Evolutionary conservation across 2,888 invertebrate species (phyloP), one percentile per base, ranked within the genome.

Genomic region (Calameuta idolon): DNA sequence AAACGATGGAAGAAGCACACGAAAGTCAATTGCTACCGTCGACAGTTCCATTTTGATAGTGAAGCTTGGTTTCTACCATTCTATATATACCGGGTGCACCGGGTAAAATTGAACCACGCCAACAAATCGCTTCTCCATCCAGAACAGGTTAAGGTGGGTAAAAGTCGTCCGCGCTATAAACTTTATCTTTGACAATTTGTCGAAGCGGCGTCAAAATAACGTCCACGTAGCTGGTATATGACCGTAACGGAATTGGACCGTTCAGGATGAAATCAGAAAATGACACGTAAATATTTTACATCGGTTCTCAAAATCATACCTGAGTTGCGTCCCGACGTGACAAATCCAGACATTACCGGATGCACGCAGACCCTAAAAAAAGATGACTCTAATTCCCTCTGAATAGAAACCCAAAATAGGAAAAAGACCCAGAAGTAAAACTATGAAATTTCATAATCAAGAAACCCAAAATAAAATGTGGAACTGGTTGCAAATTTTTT

Each of bases 1-100:
- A 81, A 79, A 31, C 4, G 75, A 81, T 79, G 15, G 30, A 77
- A 80, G 74, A 82, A 83, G 82, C 82, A 85, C 85, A 85, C 85
- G 77, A 85, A 78, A 80, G 81, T 81, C 78, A 80, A 81, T 79
- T 78, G 78, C 77, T 69, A 11, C 23, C 74, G 74, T 74, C 79
- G 76, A 77, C 71, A 69, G n/a, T 69, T 73, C 78, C 75, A 79
- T 76, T 71, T 71, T 30, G 15, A 31, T 23, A 34, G 71, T 23
- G 71, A 55, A 55, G 55, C 9, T 55, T 37, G 2, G 2, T 37
- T 37, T 9, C 23, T 55, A 9, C 2, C 23, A 23, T 15, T 9
- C 23, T 9, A 9, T 3, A 55, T 55, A 55, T 55, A 55, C 71
- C 12, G 15, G 71, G 31, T 71, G 71, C 11, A 12, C 15, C 15